Percentiles rank a stretch among this genome's conserved stretches.
Conservation (phyloP, 1,140 invertebrate species). For the Caenorhabditis brenneri region DNA sequence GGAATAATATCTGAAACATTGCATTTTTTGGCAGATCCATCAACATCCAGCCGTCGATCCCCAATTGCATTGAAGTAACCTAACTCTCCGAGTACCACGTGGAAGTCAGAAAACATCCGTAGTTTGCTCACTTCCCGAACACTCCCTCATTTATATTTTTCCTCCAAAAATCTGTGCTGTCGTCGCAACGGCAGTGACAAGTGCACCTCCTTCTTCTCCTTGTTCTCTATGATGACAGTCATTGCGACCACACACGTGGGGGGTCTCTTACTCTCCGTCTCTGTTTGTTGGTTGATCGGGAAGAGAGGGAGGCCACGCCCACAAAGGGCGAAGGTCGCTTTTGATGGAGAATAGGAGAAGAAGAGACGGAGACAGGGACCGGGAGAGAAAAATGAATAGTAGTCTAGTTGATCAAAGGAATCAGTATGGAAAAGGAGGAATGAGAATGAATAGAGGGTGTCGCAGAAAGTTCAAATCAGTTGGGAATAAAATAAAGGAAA, state of each 20-base stretch:
- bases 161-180: neutral
- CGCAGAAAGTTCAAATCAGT: too few species aligned
- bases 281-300: neutral
- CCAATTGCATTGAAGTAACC: too few species aligned
- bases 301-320: neutral
- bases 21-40: too few species aligned
- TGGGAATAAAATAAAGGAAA: too few species aligned
- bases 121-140: neutral
- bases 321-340: slow-evolving; percentile 31
- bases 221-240: neutral
- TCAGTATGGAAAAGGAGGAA: neutral
- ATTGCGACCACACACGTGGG: slow-evolving; percentile 12
- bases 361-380: neutral
- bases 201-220: neutral
- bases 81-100: neutral
- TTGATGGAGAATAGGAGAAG: neutral
- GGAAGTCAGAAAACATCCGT: neutral
- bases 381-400: neutral
- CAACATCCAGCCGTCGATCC: too few species aligned
- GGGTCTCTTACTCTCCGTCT: neutral
- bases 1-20: too few species aligned
- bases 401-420: slow-evolving; percentile 21
- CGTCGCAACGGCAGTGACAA: neutral
- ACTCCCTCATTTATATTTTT: neutral
- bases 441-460: too few species aligned